A percentile compares a stretch with the other conserved stretches of the same genome.
Conservation (phyloP, 1,140 invertebrate species). For the Bombus picipes region DNA sequence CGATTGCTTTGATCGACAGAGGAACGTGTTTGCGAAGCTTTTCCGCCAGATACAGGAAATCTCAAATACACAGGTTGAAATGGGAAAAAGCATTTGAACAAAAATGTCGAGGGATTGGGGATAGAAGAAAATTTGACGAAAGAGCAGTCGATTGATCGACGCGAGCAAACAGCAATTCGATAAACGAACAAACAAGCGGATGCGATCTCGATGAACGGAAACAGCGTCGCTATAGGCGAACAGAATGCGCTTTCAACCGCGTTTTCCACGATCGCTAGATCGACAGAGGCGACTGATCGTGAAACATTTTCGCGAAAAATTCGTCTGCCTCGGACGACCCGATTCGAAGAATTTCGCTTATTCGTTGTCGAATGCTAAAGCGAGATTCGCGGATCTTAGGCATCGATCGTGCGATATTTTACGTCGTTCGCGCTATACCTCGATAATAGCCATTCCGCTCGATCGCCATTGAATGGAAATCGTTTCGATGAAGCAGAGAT, state of each 20-base stretch:
- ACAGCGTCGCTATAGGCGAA: not conserved
- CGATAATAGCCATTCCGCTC: not conserved
- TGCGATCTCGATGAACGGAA: constrained; percentile 6
- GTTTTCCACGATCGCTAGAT: not conserved
- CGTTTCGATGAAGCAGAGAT: not conserved
- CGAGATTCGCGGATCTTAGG: not conserved
- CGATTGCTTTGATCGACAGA: not conserved
- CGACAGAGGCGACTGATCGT: not conserved
- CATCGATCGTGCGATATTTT: not conserved
- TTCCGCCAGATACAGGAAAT: not conserved
- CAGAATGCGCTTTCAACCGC: not conserved
- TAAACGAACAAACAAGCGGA: constrained; percentile 25
- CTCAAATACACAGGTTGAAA: not conserved
- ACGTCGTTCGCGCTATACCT: not conserved
- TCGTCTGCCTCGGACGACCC: no score
- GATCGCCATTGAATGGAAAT: not conserved
- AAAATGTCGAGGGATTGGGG: not conserved
- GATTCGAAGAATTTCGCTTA: not conserved
- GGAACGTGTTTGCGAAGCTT: not conserved
- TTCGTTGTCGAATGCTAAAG: not conserved
- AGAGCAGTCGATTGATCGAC: not conserved
- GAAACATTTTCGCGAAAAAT: not conserved
- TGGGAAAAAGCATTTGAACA: not conserved
- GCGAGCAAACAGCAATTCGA: not conserved
- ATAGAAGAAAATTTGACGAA: not conserved